Percentiles rank a stretch among this genome's conserved stretches.
Evolutionary conservation across 2,113 vertebrate species (phyloP).

Genomic region (Aphelocoma coerulescens): DNA sequence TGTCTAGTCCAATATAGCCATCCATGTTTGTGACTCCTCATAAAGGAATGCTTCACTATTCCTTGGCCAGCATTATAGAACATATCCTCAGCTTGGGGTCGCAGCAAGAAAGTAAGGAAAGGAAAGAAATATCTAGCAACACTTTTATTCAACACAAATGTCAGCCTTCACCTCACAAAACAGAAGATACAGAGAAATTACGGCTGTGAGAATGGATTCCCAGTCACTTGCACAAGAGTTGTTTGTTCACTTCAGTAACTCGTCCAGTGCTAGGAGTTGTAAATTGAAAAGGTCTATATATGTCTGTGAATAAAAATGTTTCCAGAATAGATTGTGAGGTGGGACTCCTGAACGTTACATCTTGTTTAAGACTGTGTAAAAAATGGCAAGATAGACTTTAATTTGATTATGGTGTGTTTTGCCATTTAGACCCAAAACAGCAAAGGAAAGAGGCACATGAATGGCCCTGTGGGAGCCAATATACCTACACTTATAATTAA

Average conservation of each 20-base stretch:
- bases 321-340: background rate
- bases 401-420: background rate
- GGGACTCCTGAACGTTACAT: background rate
- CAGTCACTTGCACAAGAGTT: background rate
- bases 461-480: background rate
- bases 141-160: background rate
- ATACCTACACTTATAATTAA: background rate
- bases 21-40: accelerated
- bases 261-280: background rate
- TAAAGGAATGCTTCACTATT: background rate
- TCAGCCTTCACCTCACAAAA: background rate
- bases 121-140: background rate
- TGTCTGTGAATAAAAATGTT: background rate
- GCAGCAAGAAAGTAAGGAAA: background rate
- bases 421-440: background rate
- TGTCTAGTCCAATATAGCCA: accelerated
- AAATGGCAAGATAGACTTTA: background rate
- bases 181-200: background rate
- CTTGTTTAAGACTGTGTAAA: background rate
- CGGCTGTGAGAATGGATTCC: background rate
- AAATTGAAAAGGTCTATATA: background rate
- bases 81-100: background rate
- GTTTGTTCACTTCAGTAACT: background rate
- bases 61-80: background rate
- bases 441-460: background rate